phyloP scores from a whole-genome alignment of 1,140 invertebrate species.

The Diabrotica undecimpunctata region DNA sequence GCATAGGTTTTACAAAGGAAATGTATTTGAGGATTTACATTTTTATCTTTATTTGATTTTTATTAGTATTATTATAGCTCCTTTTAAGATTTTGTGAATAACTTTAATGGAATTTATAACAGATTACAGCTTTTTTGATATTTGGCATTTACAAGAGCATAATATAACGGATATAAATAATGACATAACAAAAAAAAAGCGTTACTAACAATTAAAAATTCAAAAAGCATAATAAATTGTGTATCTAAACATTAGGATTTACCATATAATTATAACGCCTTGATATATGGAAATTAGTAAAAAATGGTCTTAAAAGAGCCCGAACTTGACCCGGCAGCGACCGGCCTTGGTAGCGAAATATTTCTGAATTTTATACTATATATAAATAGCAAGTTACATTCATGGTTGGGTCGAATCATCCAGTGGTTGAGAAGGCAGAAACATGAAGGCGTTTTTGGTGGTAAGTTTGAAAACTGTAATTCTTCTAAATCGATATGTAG shows the following conservation, averaged over 20 bases:
- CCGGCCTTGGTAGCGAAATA: background rate
- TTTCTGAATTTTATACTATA: background rate
- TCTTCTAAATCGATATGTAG: too few species aligned
- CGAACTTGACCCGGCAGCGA: background rate
- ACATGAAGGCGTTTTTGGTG: constrained; percentile 1
- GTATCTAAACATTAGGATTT: background rate
- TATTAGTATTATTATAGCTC: too few species aligned
- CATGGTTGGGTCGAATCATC: background rate
- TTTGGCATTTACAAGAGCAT: too few species aligned
- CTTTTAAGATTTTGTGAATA: too few species aligned
- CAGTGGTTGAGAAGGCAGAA: background rate
- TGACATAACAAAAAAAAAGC: background rate
- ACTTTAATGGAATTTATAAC: too few species aligned
- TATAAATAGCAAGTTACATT: background rate
- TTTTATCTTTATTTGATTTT: too few species aligned
- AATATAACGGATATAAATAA: background rate
- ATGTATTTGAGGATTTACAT: too few species aligned
- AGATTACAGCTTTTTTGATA: too few species aligned
- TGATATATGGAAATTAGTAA: background rate
- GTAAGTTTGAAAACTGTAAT: background rate
- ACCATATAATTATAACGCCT: background rate
- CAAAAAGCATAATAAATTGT: background rate
- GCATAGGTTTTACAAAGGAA: too few species aligned
- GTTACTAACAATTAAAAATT: background rate
- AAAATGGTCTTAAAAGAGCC: background rate